A percentile compares a stretch with the other conserved stretches of the same genome.
These are phyloP conservation scores for Drosophila nannoptera DNA, from an alignment of 1,140 invertebrate genomes.

Conservation along the genomic window DNA sequence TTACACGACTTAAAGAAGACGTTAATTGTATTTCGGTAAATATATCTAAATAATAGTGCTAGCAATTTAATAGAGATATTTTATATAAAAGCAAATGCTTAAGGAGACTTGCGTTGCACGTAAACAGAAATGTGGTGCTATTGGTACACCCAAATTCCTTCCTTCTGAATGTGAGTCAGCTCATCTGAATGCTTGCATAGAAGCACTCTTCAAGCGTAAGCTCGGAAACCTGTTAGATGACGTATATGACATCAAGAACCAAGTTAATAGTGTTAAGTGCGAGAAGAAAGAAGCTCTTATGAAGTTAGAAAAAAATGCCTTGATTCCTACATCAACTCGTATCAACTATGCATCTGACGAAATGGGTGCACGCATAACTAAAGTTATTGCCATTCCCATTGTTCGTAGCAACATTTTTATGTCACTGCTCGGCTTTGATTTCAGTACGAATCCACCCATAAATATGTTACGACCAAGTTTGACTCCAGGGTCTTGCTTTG, in stretches of 20 bases:
- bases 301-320: not conserved
- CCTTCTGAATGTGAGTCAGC: slow-evolving; percentile 3
- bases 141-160: no score
- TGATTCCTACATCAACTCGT: slow-evolving; percentile 3
- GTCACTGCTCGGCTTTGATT: slow-evolving; percentile 53
- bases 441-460: slow-evolving; percentile 60
- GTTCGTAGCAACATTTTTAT: slow-evolving; percentile 36
- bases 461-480: slow-evolving; percentile 54
- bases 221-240: slow-evolving; percentile 57
- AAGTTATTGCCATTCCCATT: slow-evolving; percentile 42
- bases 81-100: slow-evolving; percentile 1
- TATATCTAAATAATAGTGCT: not conserved
- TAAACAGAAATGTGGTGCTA: no score
- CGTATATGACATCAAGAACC: slow-evolving; percentile 55
- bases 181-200: slow-evolving; percentile 49
- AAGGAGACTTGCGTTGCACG: not conserved
- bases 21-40: slow-evolving; percentile 49
- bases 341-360: slow-evolving; percentile 64
- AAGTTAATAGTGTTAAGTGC: slow-evolving; percentile 5
- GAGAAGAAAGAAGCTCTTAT: not conserved
- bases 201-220: slow-evolving; percentile 53
- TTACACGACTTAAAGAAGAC: slow-evolving; percentile 35
- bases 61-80: no score
- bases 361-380: slow-evolving; percentile 52
- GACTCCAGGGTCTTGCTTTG: slow-evolving; percentile 65